These are phyloP conservation scores for Ochotona princeps DNA, from an alignment of 2,113 vertebrate genomes.

Conservation along the genomic window DNA sequence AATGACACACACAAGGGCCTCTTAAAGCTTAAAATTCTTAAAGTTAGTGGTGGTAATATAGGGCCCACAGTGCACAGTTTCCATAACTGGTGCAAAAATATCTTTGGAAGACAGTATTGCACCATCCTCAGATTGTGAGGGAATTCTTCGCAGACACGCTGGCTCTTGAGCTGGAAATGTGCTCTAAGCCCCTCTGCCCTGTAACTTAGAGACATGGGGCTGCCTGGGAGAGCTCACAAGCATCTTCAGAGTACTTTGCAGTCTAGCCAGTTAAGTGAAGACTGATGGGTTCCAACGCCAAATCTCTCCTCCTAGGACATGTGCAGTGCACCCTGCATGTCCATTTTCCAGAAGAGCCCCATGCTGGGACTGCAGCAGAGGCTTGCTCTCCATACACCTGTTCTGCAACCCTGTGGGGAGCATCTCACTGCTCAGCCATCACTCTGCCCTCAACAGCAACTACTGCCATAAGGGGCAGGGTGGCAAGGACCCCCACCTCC, in stretches of 20 bases:
- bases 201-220: neutral
- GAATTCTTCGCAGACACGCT: neutral
- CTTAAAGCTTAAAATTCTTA: neutral
- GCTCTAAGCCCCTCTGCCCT: neutral
- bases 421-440: neutral
- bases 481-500: accelerated
- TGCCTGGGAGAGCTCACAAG: neutral
- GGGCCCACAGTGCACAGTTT: neutral
- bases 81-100: neutral
- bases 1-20: neutral
- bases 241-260: slow-evolving; percentile 5
- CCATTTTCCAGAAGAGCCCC: neutral
- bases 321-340: neutral
- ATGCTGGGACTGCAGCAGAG: neutral
- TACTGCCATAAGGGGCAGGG: neutral
- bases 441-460: neutral
- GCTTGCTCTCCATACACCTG: accelerated
- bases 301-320: neutral
- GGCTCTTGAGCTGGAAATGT: neutral
- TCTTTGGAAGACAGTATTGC: neutral
- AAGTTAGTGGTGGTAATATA: neutral
- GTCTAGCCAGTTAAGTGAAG: slow-evolving; percentile 51
- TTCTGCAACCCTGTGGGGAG: neutral
- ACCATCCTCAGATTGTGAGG: neutral
- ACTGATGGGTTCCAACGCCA: slow-evolving; percentile 12